Base-by-base conservation (phyloP, 2,113 vertebrate species). In the Bubalus kerabau region DNA sequence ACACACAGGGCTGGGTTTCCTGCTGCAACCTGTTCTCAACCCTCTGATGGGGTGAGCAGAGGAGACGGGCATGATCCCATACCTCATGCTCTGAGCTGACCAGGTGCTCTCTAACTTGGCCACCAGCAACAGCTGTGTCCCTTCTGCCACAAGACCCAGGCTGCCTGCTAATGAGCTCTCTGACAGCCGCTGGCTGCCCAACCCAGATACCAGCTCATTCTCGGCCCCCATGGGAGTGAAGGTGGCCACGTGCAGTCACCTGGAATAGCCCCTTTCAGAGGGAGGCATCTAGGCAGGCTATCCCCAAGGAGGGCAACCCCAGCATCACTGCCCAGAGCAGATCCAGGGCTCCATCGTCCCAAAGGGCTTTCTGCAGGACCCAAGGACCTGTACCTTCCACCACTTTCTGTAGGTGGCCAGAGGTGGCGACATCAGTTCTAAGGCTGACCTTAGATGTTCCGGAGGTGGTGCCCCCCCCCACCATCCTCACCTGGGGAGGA, bases 401-500 rank as follows among this genome's bases (percentile, higher is more conserved):
- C 19, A 2, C 13, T 15, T 48, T 60, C 57, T 43, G 4, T 15
- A 24, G 32, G 21, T 3, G n/a, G 43, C 30, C 11, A 2, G 13
- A 82, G 54, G 9, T 17, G 4, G 40, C 40, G 24, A 30, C 9
- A 6, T 13, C 23, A n/a, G 60, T 23, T 67, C 40, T 9, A 0
- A 48, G 57, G 21, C 50, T 24, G 48, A 19, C 28, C 67, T 10
- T 23, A 11, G 12, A 30, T 10, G 12, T 7, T 30, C 48, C 24
- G 1, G 62, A 19, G 21, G 43, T 2, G 1, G 17, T 3, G 0
- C 5, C 32, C 17, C 14, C 54, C 30, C 24, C 6, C 8, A 3
- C 10, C 12, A 54, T 12, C 5, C 98, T 96, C 92, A 99, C 99
- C 99, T 64, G 98, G 98, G 23, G 95, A 96, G 4, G 99, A 99